Evolutionary conservation across 2,888 invertebrate species (phyloP).

Genomic region (Phortica okadai): DNA sequence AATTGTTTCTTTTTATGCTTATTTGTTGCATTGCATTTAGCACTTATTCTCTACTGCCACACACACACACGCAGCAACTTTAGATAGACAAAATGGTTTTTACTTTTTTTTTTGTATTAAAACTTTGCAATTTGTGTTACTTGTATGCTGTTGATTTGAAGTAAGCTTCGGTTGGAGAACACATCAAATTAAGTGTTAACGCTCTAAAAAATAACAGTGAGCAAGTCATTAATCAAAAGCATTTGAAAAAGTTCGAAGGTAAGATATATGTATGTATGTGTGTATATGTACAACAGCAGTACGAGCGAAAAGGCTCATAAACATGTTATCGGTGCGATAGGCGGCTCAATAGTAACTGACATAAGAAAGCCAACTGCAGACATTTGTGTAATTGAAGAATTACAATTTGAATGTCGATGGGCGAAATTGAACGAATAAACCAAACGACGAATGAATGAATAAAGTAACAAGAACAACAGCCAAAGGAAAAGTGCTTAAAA

Average conservation of each 20-base stretch:
- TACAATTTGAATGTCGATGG: conserved; percentile 61
- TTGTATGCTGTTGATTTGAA: background rate
- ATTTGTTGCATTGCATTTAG: background rate
- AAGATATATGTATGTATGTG: no score
- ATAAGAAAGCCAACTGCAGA: conserved; percentile 54
- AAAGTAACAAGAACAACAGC: conserved; percentile 61
- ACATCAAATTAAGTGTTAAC: background rate
- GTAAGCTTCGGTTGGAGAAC: background rate
- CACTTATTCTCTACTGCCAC: background rate
- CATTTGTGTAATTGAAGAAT: conserved; percentile 67
- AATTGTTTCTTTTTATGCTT: background rate
- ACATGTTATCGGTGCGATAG: conserved; percentile 11
- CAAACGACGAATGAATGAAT: conserved; percentile 42
- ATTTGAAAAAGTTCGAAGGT: background rate
- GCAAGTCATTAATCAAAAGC: conserved; percentile 59
- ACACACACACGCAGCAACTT: no score
- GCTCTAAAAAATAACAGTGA: background rate
- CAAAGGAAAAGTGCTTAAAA: conserved; percentile 53
- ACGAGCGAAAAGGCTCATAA: conserved; percentile 11
- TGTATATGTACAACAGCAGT: background rate
- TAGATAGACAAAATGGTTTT: no score
- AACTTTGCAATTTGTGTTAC: background rate
- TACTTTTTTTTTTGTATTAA: background rate
- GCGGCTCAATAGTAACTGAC: background rate
- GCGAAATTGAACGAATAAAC: conserved; percentile 35